Evolutionary conservation across 2,888 invertebrate species (phyloP).

Genomic region (Drosophila silvestris): DNA sequence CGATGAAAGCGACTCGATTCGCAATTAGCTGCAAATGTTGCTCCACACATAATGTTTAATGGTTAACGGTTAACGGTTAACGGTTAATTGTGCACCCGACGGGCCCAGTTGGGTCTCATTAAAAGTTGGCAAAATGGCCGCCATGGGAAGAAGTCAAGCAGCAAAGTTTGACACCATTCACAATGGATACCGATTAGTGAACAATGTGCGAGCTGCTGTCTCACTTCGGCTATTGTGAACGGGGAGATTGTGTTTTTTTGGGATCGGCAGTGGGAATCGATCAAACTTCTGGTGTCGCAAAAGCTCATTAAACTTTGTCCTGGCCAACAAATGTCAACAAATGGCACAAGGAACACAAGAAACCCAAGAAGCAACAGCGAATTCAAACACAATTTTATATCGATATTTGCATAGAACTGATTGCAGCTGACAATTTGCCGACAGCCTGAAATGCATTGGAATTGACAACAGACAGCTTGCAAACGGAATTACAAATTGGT

Average conservation of each 20-base stretch:
- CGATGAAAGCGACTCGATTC: conserved; percentile 70
- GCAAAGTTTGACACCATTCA: conserved; percentile 14
- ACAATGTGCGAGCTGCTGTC: conserved; percentile 3
- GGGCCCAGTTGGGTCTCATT: conserved; percentile 39
- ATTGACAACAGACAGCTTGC: conserved; percentile 15
- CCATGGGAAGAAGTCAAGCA: conserved; percentile 4
- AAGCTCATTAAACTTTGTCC: conserved; percentile 72
- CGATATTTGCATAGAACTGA: conserved; percentile 65
- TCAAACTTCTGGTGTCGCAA: conserved; percentile 60
- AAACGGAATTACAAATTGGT: conserved; percentile 15
- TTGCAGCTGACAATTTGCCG: conserved; percentile 43
- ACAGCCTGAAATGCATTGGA: conserved; percentile 27
- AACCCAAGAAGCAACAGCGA: conserved; percentile 11
- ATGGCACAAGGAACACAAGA: not conserved
- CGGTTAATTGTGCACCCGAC: conserved; percentile 47
- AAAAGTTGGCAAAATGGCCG: conserved; percentile 19
- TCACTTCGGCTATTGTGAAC: not conserved
- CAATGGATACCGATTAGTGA: not conserved
- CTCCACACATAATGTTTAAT: conserved; percentile 42
- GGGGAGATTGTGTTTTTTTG: not conserved
- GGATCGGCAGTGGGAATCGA: conserved; percentile 54
- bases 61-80: conserved; percentile 31
- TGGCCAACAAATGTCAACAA: conserved; percentile 61
- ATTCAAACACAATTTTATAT: conserved; percentile 52
- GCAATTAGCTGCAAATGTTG: conserved; percentile 55